Base-by-base conservation (phyloP, 2,113 vertebrate species). In the Trinectes maculatus region DNA sequence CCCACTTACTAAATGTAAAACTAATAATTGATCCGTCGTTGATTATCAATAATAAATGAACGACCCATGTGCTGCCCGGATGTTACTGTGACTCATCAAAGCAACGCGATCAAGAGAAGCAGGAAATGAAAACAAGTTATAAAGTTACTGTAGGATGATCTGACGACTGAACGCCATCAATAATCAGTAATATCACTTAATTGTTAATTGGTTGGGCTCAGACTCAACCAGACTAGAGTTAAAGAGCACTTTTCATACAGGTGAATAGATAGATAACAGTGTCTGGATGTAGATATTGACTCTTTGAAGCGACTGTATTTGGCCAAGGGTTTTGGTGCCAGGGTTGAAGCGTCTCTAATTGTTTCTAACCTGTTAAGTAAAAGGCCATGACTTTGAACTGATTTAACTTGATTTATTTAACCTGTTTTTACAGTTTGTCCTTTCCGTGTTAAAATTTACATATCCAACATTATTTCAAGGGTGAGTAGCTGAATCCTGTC, bases 401-500 rank as follows among this genome's bases (percentile, higher is more conserved):
- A 10, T 6, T 29, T 18, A 10, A 21, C 3, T 13, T 19, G 26
- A 18, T 28, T 21, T 31, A 18, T 4, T 11, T 68, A 8, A 61
- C 51, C 0, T 15, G 44, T 3, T 6, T 87, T 91, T 94, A 3
- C 93, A 98, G 97, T 98, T 96, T 93, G 95, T 99, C 60, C 92
- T 99, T 80, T 96, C 96, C 68, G 93, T 97, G 71, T 90, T 98
- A 92, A 96, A 97, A 72, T 99, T 98, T 88, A 98, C 96, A 42
- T 99, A 94, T 83, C 98, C 97, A 57, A 99, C 98, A 2, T 93
- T 99, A 89, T 99, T 99, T 85, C 98, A 98, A 93, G 98, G 97
- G 97, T 98, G 91, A 95, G 97, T 96, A 15, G 0, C 21, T 65
- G n/a, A 33, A 26, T 19, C 18, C 40, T 43, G 40, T 19, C 3